These are phyloP conservation scores for Alcis repandata DNA, from an alignment of 2,888 invertebrate species.

Conservation along the genomic window DNA sequence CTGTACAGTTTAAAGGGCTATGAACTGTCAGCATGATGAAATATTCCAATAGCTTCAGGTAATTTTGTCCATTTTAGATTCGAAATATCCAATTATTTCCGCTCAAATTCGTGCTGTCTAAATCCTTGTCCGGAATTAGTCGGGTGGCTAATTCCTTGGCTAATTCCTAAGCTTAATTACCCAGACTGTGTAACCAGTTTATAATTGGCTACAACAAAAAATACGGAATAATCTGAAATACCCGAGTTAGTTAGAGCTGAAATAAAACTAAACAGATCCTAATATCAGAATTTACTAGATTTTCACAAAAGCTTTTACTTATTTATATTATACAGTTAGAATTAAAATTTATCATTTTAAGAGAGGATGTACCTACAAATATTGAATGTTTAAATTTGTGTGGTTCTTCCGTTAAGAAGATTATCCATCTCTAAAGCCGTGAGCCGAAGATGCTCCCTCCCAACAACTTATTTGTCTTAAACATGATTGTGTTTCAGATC, in stretches of 20 bases:
- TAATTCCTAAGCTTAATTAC: slow-evolving; percentile 52
- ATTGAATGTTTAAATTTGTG: slow-evolving; percentile 41
- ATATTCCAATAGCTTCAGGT: slow-evolving; percentile 53
- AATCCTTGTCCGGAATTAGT: slow-evolving; percentile 56
- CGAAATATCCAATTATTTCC: slow-evolving; percentile 56
- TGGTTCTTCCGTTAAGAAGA: slow-evolving; percentile 49
- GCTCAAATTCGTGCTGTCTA: slow-evolving; percentile 48
- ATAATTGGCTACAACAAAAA: background rate
- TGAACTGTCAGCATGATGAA: slow-evolving; percentile 35
- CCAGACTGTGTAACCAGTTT: slow-evolving; percentile 41
- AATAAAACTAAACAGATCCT: background rate
- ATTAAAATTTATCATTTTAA: background rate
- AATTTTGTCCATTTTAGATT: slow-evolving; percentile 48
- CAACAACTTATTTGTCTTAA: slow-evolving; percentile 66
- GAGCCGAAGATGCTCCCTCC: slow-evolving; percentile 55
- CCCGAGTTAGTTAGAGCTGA: background rate
- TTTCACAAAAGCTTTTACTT: slow-evolving; percentile 2
- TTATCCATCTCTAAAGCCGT: slow-evolving; percentile 51
- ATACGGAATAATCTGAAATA: background rate
- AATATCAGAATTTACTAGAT: background rate
- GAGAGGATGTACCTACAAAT: slow-evolving; percentile 10
- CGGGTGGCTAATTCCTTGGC: slow-evolving; percentile 47
- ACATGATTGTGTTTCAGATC: slow-evolving; percentile 70
- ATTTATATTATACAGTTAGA: background rate
- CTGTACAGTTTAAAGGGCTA: background rate